phyloP scores from a whole-genome alignment of 1,140 invertebrate species.

The Pogonognathellus flavescens region DNA sequence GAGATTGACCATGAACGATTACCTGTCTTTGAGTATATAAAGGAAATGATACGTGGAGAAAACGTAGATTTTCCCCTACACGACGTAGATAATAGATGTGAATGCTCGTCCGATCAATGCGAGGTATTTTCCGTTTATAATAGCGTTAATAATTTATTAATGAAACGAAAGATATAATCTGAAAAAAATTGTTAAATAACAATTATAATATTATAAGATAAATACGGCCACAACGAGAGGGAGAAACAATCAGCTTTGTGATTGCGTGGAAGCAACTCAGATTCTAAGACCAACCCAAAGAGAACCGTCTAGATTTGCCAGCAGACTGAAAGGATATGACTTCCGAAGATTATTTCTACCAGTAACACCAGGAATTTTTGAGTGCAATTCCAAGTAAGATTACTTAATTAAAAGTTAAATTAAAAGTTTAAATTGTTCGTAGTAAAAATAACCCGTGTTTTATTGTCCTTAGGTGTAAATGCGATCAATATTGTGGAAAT shows the following conservation, averaged over 20 bases:
- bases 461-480: neutral
- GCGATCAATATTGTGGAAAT: conserved; percentile 2
- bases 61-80: neutral
- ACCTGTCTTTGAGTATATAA: neutral
- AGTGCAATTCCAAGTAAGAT: conserved; percentile 15
- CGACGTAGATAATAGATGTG: conserved; percentile 1
- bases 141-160: too few relatives aligned
- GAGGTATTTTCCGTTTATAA: neutral
- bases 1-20: neutral
- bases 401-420: neutral
- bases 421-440: neutral
- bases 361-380: neutral
- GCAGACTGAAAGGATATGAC: neutral
- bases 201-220: too few relatives aligned
- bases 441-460: neutral
- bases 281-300: neutral
- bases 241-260: too few relatives aligned
- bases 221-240: neutral
- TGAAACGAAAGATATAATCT: too few relatives aligned
- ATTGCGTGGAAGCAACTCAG: too few relatives aligned
- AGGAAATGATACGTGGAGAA: neutral
- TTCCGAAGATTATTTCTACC: neutral
- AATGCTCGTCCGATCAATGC: neutral
- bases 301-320: neutral
- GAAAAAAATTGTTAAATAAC: too few relatives aligned